Conservation (phyloP, 2,888 invertebrate species). For the Pollenia amentaria region DNA sequence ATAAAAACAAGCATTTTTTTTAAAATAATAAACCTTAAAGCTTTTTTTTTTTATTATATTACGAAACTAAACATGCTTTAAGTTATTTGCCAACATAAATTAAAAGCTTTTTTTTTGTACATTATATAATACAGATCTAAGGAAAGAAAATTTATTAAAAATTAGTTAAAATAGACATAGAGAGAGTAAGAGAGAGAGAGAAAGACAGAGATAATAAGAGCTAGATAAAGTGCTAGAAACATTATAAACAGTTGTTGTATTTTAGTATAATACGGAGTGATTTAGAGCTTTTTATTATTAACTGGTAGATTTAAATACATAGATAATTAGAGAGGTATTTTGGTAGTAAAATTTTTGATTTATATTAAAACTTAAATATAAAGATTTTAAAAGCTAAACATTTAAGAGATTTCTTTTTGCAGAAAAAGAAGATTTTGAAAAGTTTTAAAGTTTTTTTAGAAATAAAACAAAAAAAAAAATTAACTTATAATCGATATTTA, state of each 20-base stretch:
- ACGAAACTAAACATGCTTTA: constrained; percentile 28
- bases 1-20: constrained; percentile 31
- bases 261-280: constrained; percentile 4
- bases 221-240: constrained; percentile 13
- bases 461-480: not conserved
- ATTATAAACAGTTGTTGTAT: constrained; percentile 6
- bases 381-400: constrained; percentile 21
- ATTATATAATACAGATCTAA: constrained; percentile 59
- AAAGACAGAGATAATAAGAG: constrained; percentile 22
- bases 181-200: constrained; percentile 18
- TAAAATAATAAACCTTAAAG: too few species aligned
- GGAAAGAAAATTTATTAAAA: constrained; percentile 38
- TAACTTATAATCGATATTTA: too few species aligned
- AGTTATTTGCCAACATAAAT: not conserved
- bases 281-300: constrained; percentile 20
- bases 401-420: not conserved
- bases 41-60: constrained; percentile 12
- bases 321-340: not conserved
- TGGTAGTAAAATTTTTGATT: not conserved
- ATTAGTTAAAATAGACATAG: constrained; percentile 27
- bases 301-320: not conserved
- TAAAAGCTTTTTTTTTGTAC: constrained; percentile 48
- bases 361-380: constrained; percentile 45
- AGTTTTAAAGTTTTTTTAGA: not conserved
- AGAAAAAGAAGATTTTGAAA: not conserved